Evolutionary conservation across 1,140 invertebrate species (phyloP), one percentile per base, ranked within the genome.

Genomic region (Physella acuta): DNA sequence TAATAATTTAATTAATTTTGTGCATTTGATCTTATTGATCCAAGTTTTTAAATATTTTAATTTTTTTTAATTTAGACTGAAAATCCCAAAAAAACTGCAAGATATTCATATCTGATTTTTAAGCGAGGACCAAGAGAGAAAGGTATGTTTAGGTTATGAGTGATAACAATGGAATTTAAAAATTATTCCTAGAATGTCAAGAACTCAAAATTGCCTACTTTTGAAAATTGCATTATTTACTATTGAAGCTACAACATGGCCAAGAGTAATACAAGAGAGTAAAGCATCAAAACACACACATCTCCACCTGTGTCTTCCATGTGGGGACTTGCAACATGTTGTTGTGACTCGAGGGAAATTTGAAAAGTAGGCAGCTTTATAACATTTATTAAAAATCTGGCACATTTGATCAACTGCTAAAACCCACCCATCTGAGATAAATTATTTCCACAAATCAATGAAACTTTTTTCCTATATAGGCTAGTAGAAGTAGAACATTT

Each of bases 61-160:
- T 34, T 36, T 37, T 37, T 64, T 16, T 51, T 64, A 2, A 39
- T 31, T 44, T 36, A 64, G 62, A 53, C 14, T 31, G 62, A 64
- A 33, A 33, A 64, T n/a, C 5, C 44, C 28, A 64, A 11, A 5
- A 28, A 51, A 52, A 11, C 1, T 34, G 52, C 53, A 5, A 67
- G 52, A 39, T 67, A 67, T 28, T 55, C 51, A 2, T 67, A 56
- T 56, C 36, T 67, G n/a, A 67, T 67, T 67, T 17, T 67, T 8
- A 67, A 67, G 36, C 55, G 56, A 56, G 64, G 64, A 67, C 30
- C 34, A n/a, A 55, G 64, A 56, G 34, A 24, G 1, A 14, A 34
- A 56, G 64, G 62, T 64, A 67, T 60, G 58, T 33, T 31, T 26
- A 17, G 8, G 5, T 60, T 8, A 17, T 60, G 8, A 33, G 8